Percentiles rank a stretch among this genome's conserved stretches.
phyloP scores from a whole-genome alignment of 2,797 vertebrate species.

The Falco rusticolus region DNA sequence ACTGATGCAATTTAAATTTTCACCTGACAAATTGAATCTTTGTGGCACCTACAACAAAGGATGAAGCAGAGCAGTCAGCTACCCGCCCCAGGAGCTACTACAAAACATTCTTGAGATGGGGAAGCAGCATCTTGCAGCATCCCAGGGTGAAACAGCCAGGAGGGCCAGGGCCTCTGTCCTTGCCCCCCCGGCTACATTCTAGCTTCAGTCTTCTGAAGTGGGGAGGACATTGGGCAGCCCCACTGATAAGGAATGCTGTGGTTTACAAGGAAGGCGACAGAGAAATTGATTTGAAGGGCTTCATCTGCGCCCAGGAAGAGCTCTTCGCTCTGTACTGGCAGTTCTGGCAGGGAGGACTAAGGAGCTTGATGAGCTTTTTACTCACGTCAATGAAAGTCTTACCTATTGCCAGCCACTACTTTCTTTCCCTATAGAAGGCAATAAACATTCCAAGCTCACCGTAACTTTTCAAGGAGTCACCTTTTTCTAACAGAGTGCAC shows the following conservation, averaged over 20 bases:
- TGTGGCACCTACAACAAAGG: not conserved
- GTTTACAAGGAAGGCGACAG: not conserved
- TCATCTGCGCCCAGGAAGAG: not conserved
- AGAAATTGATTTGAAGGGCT: not conserved
- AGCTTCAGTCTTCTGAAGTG: not conserved
- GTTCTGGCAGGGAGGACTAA: not conserved
- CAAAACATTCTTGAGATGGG: not conserved
- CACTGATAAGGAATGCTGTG: not conserved
- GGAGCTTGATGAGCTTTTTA: not conserved
- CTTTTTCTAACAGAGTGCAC: not conserved
- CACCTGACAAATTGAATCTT: slow-evolving; percentile 36
- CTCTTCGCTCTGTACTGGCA: rapidly evolving
- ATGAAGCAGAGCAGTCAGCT: not conserved
- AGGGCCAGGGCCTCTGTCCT: rapidly evolving
- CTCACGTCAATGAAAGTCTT: not conserved
- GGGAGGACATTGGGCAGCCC: not conserved
- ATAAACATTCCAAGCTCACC: not conserved
- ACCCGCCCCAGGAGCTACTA: not conserved
- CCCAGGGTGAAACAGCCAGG: not conserved
- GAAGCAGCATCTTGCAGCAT: not conserved
- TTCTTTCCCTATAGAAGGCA: not conserved
- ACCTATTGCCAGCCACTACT: not conserved
- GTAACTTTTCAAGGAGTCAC: not conserved
- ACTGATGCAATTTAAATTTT: slow-evolving; percentile 36
- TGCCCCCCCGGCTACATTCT: not conserved